phyloP scores from a whole-genome alignment of 2,888 invertebrate genomes.

The Anagyrus pseudococci region DNA sequence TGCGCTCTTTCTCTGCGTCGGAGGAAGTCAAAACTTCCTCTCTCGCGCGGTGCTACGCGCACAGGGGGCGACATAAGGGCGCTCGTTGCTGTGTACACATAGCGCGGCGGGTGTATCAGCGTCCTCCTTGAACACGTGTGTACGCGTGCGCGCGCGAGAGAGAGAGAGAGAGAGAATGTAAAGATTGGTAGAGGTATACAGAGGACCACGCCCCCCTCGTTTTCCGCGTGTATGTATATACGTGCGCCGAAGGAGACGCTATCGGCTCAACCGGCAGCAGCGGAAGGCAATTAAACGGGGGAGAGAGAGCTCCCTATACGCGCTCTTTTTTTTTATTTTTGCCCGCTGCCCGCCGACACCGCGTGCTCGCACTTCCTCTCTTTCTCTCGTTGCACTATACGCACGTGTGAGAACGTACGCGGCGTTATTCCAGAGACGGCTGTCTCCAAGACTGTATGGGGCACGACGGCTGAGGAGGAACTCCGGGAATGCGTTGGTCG shows the following conservation, averaged over 20 bases:
- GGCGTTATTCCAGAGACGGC: no score
- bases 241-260: background rate
- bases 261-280: background rate
- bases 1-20: no score
- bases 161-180: slow-evolving; percentile 6
- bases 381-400: no score
- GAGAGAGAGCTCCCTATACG: background rate
- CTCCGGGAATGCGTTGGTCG: no score
- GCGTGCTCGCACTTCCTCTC: no score
- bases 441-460: no score
- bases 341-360: background rate
- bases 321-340: background rate
- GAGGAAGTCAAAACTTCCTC: no score
- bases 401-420: no score
- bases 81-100: background rate
- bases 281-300: slow-evolving; percentile 21
- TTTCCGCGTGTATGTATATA: slow-evolving; percentile 13
- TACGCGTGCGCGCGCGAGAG: background rate
- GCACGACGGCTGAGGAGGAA: no score
- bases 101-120: background rate
- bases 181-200: background rate
- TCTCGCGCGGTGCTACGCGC: no score
- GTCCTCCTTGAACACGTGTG: no score
- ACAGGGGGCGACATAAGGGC: no score
- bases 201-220: slow-evolving; percentile 21